Conservation (phyloP, 1,140 invertebrate genomes). For the Ylistrum balloti region DNA sequence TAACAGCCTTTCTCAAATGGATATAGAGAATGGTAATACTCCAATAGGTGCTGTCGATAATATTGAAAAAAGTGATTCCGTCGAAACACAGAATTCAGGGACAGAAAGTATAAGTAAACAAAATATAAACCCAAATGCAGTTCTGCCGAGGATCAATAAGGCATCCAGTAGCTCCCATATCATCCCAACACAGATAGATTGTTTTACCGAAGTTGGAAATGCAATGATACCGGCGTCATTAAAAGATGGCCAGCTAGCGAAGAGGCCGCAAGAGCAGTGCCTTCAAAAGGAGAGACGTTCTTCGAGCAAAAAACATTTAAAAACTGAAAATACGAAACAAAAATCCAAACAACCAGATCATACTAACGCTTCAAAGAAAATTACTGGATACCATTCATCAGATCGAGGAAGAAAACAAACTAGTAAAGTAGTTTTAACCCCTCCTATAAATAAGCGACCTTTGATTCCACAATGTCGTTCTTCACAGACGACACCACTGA, state of each 20-base stretch:
- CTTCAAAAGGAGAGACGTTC: not conserved
- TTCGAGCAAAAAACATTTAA: not conserved
- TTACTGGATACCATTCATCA: not conserved
- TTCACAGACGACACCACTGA: not conserved
- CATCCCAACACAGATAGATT: not conserved
- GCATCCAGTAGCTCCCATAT: not conserved
- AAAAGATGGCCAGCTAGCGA: not conserved
- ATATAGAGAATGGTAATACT: not conserved
- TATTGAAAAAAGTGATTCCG: conserved; percentile 26
- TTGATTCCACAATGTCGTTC: not conserved
- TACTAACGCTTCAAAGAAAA: not conserved
- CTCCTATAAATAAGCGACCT: not conserved
- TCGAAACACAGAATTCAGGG: not conserved
- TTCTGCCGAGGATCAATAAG: not conserved
- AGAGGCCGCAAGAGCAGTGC: not conserved
- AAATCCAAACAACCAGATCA: not conserved
- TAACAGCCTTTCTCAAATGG: not conserved
- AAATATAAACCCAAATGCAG: conserved; percentile 51
- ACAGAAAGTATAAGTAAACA: not conserved
- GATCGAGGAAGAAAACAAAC: not conserved
- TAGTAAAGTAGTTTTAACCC: not conserved
- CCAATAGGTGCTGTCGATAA: not conserved
- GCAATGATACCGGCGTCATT: not conserved
- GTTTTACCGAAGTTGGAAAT: not conserved
- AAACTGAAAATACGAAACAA: not conserved